These are phyloP conservation scores for Zaprionus lineosus DNA, from an alignment of 2,888 invertebrate genomes.

Conservation along the genomic window DNA sequence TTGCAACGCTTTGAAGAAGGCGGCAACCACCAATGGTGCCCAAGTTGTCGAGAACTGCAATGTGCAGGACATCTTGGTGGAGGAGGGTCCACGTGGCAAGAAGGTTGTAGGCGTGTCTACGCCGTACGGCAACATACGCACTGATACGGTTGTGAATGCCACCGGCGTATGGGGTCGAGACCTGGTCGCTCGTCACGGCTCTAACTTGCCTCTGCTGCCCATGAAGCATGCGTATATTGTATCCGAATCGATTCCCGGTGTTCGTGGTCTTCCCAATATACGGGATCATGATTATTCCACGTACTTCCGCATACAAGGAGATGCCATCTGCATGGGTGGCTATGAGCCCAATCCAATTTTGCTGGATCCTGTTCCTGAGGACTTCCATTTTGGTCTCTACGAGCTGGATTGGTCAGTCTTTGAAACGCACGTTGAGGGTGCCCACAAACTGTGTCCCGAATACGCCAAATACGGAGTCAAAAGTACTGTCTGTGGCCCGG, in stretches of 20 bases:
- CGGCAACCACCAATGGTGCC: conserved; percentile 88
- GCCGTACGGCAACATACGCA: conserved; percentile 87
- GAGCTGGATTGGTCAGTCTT: conserved; percentile 95
- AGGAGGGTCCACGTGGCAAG: conserved; percentile 83
- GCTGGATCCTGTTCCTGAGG: conserved; percentile 88
- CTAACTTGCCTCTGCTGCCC: conserved; percentile 89
- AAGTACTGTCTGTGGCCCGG: conserved; percentile 94
- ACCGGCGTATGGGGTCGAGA: conserved; percentile 91
- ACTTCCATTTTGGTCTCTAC: conserved; percentile 92
- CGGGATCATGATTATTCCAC: conserved; percentile 93
- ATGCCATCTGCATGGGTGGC: conserved; percentile 92
- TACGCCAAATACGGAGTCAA: conserved; percentile 90
- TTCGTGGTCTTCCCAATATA: conserved; percentile 90
- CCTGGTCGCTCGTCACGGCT: conserved; percentile 83
- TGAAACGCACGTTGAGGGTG: conserved; percentile 88
- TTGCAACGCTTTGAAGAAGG: conserved; percentile 88
- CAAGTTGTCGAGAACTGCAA: conserved; percentile 90
- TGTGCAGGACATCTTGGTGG: conserved; percentile 88
- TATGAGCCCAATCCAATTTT: conserved; percentile 94
- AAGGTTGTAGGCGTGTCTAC: conserved; percentile 91
- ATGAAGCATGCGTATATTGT: conserved; percentile 96
- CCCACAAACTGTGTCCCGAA: conserved; percentile 89
- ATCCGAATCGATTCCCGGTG: conserved; percentile 89
- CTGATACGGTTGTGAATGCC: conserved; percentile 89
- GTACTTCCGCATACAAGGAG: conserved; percentile 93